Evolutionary conservation across 2,797 vertebrate genomes (phyloP).

Genomic region (Catamblyrhynchus diadema): DNA sequence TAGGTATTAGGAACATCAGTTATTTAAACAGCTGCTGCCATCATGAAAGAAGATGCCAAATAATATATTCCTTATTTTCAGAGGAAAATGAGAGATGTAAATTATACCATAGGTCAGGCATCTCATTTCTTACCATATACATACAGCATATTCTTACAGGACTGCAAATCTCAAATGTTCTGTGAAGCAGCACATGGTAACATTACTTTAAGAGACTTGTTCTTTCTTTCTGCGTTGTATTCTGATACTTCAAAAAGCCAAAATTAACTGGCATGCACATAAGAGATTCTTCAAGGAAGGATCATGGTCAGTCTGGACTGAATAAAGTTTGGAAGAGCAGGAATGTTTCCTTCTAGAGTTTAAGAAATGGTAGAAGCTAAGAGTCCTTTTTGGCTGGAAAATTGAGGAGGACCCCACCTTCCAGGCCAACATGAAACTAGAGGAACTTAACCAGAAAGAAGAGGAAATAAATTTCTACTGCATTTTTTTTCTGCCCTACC

Average conservation of each 20-base stretch:
- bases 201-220: background rate
- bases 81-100: background rate
- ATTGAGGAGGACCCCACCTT: background rate
- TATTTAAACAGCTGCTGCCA: background rate
- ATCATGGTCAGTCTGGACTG: background rate
- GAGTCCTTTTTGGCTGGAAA: background rate
- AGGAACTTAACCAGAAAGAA: background rate
- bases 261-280: background rate
- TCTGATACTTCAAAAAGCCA: background rate
- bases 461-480: conserved; percentile 4
- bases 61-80: background rate
- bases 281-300: background rate
- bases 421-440: conserved; percentile 16
- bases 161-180: background rate
- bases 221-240: background rate
- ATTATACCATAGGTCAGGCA: background rate
- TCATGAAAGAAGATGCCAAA: background rate
- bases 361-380: background rate
- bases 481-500: background rate
- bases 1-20: background rate
- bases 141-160: background rate
- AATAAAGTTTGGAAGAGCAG: background rate
- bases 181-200: background rate
- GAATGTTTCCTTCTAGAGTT: conserved; percentile 30
- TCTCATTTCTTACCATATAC: background rate